A percentile compares a stretch with the other conserved stretches of the same genome.
Evolutionary conservation across 2,113 vertebrate genomes (phyloP).

Genomic region (Rafetus swinhoei): DNA sequence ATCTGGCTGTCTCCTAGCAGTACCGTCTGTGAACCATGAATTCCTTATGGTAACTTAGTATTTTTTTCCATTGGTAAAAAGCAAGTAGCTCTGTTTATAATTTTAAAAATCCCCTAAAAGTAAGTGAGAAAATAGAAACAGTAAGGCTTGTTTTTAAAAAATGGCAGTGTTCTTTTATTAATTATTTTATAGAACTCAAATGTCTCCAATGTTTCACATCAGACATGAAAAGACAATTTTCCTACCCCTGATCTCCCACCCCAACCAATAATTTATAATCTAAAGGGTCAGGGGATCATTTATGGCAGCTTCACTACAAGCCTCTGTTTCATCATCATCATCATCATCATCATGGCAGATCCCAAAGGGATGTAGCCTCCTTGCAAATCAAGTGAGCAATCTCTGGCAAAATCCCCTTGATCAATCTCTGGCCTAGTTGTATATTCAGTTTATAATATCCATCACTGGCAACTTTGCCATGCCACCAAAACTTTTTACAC

Average conservation of each 20-base stretch:
- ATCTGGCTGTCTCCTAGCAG: accelerated
- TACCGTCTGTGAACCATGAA: not conserved
- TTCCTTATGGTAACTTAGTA: not conserved
- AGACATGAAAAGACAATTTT: not conserved
- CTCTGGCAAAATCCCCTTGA: not conserved
- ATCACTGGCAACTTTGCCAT: not conserved
- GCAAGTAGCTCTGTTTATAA: not conserved
- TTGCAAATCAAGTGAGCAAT: not conserved
- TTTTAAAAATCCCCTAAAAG: not conserved
- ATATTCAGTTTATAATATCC: not conserved
- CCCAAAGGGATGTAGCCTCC: too few species aligned
- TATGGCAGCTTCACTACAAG: not conserved
- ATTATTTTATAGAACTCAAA: not conserved
- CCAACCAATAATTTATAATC: not conserved
- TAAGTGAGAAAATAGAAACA: not conserved
- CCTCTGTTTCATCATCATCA: not conserved
- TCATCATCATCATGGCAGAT: not conserved
- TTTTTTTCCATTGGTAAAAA: not conserved
- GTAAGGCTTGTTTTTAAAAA: not conserved
- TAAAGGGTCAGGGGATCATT: not conserved
- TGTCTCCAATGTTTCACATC: not conserved
- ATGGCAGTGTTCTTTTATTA: not conserved
- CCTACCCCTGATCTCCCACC: too few species aligned
- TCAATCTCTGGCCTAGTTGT: not conserved
- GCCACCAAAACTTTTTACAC: not conserved